Evolutionary conservation across 2,888 invertebrate genomes (phyloP).

Genomic region (Malthinus seriepunctatus): DNA sequence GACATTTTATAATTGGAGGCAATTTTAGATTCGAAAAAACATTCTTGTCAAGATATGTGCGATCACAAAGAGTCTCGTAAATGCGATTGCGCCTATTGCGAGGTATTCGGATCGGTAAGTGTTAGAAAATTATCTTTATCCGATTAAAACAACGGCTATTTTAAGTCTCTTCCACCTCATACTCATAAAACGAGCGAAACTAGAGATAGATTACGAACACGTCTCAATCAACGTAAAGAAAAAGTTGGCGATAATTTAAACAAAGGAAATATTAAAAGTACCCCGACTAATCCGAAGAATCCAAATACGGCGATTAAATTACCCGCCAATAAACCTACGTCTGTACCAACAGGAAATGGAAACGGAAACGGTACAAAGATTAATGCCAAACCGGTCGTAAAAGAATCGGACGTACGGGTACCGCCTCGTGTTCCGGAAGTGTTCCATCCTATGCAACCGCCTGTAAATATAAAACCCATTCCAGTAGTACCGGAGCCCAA

Average conservation of each 20-base stretch:
- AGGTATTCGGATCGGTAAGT: constrained; percentile 50
- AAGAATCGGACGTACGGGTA: constrained; percentile 12
- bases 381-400: constrained; percentile 2
- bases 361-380: background rate
- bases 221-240: constrained; percentile 47
- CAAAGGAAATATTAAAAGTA: constrained; percentile 4
- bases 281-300: background rate
- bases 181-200: constrained; percentile 47
- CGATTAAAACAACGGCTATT: constrained; percentile 1
- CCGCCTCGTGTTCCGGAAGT: constrained; percentile 22
- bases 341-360: background rate
- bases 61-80: constrained; percentile 48
- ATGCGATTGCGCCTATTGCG: constrained; percentile 52
- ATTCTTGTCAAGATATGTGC: constrained; percentile 37
- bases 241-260: constrained; percentile 15
- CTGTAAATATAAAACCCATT: constrained; percentile 28
- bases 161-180: constrained; percentile 36
- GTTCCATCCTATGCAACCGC: constrained; percentile 21
- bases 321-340: background rate
- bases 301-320: constrained; percentile 5
- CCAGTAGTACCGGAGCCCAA: constrained; percentile 12
- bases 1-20: background rate
- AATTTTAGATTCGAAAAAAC: constrained; percentile 38
- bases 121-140: background rate
- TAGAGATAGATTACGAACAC: constrained; percentile 47